phyloP scores from a whole-genome alignment of 2,888 invertebrate species.

The Meteorus cinctellus region DNA sequence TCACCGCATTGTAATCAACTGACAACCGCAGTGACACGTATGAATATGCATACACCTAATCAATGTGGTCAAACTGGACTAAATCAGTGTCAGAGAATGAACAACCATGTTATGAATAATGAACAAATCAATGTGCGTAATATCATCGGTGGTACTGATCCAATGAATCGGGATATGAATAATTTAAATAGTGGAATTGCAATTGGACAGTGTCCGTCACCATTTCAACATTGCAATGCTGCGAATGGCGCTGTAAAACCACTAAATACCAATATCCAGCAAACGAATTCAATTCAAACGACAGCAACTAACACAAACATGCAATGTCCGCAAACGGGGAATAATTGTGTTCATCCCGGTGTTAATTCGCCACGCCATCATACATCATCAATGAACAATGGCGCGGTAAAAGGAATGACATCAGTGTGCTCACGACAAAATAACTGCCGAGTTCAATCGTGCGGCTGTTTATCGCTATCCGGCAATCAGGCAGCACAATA shows the following conservation, averaged over 20 bases:
- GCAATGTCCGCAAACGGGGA: slow-evolving; percentile 54
- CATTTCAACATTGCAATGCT: slow-evolving; percentile 58
- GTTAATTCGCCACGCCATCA: slow-evolving; percentile 55
- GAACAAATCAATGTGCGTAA: slow-evolving; percentile 29
- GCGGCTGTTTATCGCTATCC: slow-evolving; percentile 54
- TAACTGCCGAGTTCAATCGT: slow-evolving; percentile 58
- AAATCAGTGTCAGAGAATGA: slow-evolving; percentile 54
- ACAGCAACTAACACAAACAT: slow-evolving; percentile 49
- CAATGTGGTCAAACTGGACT: slow-evolving; percentile 56
- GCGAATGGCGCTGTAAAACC: slow-evolving; percentile 29
- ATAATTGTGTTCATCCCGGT: slow-evolving; percentile 56
- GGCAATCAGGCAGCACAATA: slow-evolving; percentile 52
- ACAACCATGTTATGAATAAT: slow-evolving; percentile 47
- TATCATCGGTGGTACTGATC: slow-evolving; percentile 37
- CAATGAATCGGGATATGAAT: slow-evolving; percentile 41
- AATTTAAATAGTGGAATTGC: slow-evolving; percentile 59
- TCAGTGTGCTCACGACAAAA: slow-evolving; percentile 60
- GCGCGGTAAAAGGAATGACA: slow-evolving; percentile 55
- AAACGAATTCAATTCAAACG: slow-evolving; percentile 56
- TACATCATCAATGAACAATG: slow-evolving; percentile 12
- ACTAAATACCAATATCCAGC: slow-evolving; percentile 51
- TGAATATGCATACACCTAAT: slow-evolving; percentile 58
- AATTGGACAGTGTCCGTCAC: slow-evolving; percentile 73
- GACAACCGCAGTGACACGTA: slow-evolving; percentile 57
- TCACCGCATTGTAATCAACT: slow-evolving; percentile 50